Percentiles rank a stretch among this genome's conserved stretches.
These are phyloP conservation scores for Odontesthes bonariensis DNA, from an alignment of 2,113 vertebrate genomes.

Conservation along the genomic window DNA sequence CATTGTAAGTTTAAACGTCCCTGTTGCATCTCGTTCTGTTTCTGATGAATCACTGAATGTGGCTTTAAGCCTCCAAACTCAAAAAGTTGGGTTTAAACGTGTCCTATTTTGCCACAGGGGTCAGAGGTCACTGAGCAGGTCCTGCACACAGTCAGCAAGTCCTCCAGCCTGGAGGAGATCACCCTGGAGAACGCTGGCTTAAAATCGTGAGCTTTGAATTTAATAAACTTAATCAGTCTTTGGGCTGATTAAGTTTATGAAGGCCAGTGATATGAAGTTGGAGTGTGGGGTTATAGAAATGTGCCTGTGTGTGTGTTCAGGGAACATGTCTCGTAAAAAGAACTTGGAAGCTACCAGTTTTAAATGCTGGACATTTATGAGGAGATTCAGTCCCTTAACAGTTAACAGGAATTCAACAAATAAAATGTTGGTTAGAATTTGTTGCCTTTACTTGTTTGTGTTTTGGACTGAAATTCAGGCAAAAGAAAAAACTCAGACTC, in stretches of 20 bases:
- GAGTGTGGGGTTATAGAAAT: background rate
- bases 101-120: constrained; percentile 73
- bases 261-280: background rate
- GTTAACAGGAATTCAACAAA: background rate
- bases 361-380: background rate
- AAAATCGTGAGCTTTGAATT: constrained; percentile 79
- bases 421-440: background rate
- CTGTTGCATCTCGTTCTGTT: background rate
- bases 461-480: too few relatives aligned
- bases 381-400: background rate
- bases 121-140: constrained; percentile 91
- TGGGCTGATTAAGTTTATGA: background rate
- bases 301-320: background rate
- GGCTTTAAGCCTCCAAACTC: background rate
- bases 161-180: constrained; percentile 89
- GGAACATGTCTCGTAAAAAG: background rate
- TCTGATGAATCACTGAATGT: background rate
- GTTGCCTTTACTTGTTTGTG: background rate
- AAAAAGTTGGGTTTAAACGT: background rate
- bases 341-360: too few relatives aligned
- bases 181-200: constrained; percentile 90
- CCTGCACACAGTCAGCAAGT: constrained; percentile 89
- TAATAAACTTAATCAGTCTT: background rate
- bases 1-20: constrained; percentile 73
- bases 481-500: too few relatives aligned